Conservation (phyloP, 2,888 invertebrate species). For the Thymelicus acteon region DNA sequence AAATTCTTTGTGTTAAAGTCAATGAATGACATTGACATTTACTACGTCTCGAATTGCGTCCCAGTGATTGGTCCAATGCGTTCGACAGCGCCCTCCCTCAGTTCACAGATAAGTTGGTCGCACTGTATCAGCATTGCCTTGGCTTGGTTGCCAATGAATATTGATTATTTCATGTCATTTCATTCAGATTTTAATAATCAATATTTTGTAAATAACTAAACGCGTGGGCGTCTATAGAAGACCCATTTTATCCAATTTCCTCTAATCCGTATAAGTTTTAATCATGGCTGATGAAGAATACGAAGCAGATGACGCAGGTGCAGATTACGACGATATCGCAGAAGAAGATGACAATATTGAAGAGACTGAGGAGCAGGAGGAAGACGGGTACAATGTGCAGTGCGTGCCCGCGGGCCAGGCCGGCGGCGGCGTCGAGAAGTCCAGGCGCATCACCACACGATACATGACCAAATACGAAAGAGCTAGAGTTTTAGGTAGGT, state of each 20-base stretch:
- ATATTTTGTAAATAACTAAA: background rate
- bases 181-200: no score
- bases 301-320: conserved; percentile 91
- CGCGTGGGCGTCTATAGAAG: background rate
- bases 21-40: no score
- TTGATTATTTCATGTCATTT: no score
- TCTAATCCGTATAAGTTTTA: background rate
- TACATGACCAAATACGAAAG: conserved; percentile 97
- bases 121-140: no score
- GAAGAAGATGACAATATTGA: conserved; percentile 96
- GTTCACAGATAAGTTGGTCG: no score
- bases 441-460: conserved; percentile 97
- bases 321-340: conserved; percentile 93
- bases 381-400: conserved; percentile 94
- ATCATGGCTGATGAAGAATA: conserved; percentile 94
- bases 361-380: conserved; percentile 93
- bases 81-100: no score
- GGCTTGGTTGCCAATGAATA: no score
- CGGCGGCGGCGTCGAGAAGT: conserved; percentile 92
- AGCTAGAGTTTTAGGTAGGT: conserved; percentile 71
- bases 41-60: no score
- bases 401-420: conserved; percentile 92
- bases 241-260: background rate
- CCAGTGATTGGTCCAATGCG: no score
- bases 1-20: no score